Base-by-base conservation (phyloP, 2,888 invertebrate genomes). In the Melanargia galathea region DNA sequence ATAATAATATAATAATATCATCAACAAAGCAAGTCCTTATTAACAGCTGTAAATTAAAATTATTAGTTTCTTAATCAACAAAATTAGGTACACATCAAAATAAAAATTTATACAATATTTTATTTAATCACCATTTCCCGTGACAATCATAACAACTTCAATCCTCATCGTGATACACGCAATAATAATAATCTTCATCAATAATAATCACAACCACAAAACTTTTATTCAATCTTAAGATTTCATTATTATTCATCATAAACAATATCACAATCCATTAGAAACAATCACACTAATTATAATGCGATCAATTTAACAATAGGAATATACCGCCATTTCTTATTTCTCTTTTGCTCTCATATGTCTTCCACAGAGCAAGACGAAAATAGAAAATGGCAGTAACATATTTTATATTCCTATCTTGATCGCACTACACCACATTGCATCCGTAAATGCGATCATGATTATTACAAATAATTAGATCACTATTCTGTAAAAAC, bases 31-130 rank as follows among this genome's bases (percentile, higher is more conserved):
- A 11, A 55, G 40, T 22, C 22, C 22, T 52, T 35, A 2, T 11
- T 2, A 35, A n/a, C n/a, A n/a, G 13, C 35, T 18, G 30, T 45
- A 5, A 45, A 56, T 30, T 30, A 24, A 40, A 43, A 45, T 43
- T 43, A 56, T 24, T 30, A 18, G 22, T 24, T 55, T n/a, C 43
- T 43, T 26, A 2, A 56, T 26, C 6, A 45, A 45, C 35, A 56
- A 45, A 56, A 43, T 30, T 30, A n/a, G n/a, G n/a, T n/a, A 43
- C 18, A 43, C 16, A 45, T 45, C 56, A 56, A 43, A 56, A 45
- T 40, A 22, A 55, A 40, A 43, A 40, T 40, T 43, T 45, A 56
- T 56, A 56, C 56, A 38, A n/a, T n/a, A n/a, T n/a, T 54, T 38
- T 10, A 46, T 46, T 56, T 30, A 20, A 56, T 40, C 55, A 55